Evolutionary conservation across 2,888 invertebrate species (phyloP).

Genomic region (Argyresthia albistria): DNA sequence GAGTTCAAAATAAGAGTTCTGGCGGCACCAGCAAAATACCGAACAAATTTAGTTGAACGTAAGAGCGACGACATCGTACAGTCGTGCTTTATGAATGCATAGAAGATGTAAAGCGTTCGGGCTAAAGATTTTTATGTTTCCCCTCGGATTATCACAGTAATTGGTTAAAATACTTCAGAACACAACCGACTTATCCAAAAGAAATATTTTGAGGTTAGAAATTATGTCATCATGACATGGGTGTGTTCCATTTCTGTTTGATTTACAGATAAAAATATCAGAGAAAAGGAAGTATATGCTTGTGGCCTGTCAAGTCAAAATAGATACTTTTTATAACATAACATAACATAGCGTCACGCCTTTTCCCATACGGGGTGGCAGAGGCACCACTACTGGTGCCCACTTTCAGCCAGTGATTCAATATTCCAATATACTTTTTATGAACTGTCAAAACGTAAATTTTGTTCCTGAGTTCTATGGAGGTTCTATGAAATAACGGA

Average conservation of each 20-base stretch:
- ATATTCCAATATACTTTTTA: too few relatives aligned
- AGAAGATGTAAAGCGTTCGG: neutral
- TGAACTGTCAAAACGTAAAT: too few relatives aligned
- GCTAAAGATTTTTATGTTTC: neutral
- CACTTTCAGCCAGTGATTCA: too few relatives aligned
- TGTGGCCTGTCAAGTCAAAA: too few relatives aligned
- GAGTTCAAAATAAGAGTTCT: constrained; percentile 78
- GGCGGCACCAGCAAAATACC: constrained; percentile 81
- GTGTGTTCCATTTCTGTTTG: neutral
- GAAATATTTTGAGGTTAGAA: constrained; percentile 1
- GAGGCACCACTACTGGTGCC: too few relatives aligned
- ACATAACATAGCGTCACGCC: too few relatives aligned
- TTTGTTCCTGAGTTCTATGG: too few relatives aligned
- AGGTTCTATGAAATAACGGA: too few relatives aligned
- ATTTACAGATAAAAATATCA: neutral
- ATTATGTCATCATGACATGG: neutral
- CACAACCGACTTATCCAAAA: neutral
- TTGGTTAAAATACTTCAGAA: neutral
- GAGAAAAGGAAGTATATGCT: neutral
- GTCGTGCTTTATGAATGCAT: constrained; percentile 12
- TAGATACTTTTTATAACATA: too few relatives aligned
- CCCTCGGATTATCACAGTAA: neutral
- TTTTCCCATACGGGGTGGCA: too few relatives aligned
- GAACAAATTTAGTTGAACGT: constrained; percentile 81
- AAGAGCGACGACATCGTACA: constrained; percentile 75